phyloP scores from a whole-genome alignment of 2,113 vertebrate species.

The Rutilus rutilus region DNA sequence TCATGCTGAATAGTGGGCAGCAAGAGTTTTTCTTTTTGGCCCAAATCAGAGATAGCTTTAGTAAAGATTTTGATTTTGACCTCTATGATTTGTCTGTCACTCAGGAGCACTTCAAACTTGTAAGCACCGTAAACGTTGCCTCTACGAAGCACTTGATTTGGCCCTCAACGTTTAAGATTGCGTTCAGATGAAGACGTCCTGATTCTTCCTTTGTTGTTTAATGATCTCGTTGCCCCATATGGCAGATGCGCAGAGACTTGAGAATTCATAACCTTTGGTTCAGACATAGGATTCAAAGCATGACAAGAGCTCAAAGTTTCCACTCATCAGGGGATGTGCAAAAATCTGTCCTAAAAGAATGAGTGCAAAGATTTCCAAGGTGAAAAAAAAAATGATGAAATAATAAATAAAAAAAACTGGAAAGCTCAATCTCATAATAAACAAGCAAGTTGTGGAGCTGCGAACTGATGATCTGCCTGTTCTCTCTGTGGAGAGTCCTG shows the following conservation, averaged over 20 bases:
- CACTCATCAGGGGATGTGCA: conserved; percentile 69
- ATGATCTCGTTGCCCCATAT: conserved; percentile 45
- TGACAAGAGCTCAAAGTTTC: conserved; percentile 66
- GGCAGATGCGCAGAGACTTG: conserved; percentile 27
- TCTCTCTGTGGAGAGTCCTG: conserved; percentile 47
- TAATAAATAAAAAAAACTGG: not conserved
- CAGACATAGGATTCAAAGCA: conserved; percentile 46
- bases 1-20: conserved; percentile 21
- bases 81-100: not conserved
- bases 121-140: conserved; percentile 5
- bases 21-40: conserved; percentile 14
- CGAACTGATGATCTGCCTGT: conserved; percentile 51
- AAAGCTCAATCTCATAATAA: conserved; percentile 38
- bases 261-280: conserved; percentile 27
- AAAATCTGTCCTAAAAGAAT: conserved; percentile 56
- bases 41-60: conserved; percentile 31
- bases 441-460: conserved; percentile 51
- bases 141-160: conserved; percentile 49
- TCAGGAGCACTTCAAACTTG: conserved; percentile 43
- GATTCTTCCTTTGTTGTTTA: conserved; percentile 23
- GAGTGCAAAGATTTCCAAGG: conserved; percentile 24
- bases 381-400: conserved; percentile 14
- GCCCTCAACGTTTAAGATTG: conserved; percentile 3
- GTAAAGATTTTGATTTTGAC: conserved; percentile 33
- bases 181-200: conserved; percentile 23